Evolutionary conservation across 2,888 invertebrate genomes (phyloP), one percentile per base, ranked within the genome.

Genomic region (Eretmocerus hayati): DNA sequence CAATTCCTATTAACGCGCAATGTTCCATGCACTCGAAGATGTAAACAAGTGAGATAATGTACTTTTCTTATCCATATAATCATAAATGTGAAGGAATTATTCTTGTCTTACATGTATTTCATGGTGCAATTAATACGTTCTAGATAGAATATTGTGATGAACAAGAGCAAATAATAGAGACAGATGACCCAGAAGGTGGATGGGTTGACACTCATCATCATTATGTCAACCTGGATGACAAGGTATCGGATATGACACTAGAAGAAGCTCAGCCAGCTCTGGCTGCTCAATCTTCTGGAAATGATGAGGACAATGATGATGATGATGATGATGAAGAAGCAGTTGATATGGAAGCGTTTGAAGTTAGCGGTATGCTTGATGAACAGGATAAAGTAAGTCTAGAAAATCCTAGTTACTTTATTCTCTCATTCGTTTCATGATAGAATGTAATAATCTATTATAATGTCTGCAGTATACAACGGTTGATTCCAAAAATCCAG

Each of bases 121-220:
- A n/a, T n/a, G n/a, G n/a, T n/a, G n/a, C n/a, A n/a, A n/a, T n/a
- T n/a, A n/a, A n/a, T n/a, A n/a, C n/a, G 39, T 46, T 44, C 15
- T 18, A 90, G 81, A 90, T 95, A 77, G 92, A 93, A 72, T 92
- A 93, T 66, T 85, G 87, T 59, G 85, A 88, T 58, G 88, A 90
- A 42, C 86, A 91, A 63, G 96, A 97, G 72, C 87, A 87, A 64
- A 81, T 94, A 33, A 88, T 96, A 59, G 94, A 93, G 69, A 85
- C 85, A 46, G 83, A 85, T 56, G 91, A 87, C 64, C 84, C 81
- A 21, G 87, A 86, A 59, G 93, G 93, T 42, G 96, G 96, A 21
- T 99, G 97, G 97, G 94, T 97, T 2, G 96, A 97, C 70, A 97
- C 97, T 13, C 96, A 97, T 74, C 94, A 95, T 73, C 90, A 83